phyloP scores from a whole-genome alignment of 2,113 vertebrate genomes.

The Columbina picui region DNA sequence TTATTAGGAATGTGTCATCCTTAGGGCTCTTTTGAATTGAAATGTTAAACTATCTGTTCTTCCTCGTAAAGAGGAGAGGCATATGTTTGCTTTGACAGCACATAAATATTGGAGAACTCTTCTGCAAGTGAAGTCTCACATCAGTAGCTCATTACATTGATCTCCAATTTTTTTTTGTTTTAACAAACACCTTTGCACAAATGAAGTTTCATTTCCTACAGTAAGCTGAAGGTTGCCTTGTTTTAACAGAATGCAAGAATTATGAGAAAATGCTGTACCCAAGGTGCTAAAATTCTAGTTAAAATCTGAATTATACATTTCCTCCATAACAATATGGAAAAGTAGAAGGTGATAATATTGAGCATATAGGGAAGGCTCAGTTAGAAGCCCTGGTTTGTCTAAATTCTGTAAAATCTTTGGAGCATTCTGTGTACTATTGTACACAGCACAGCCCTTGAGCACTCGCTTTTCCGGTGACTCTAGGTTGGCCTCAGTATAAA shows the following conservation, averaged over 20 bases:
- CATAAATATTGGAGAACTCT: not conserved
- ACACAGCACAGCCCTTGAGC: not conserved
- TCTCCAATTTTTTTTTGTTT: not conserved
- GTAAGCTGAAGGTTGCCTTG: not conserved
- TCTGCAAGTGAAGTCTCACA: not conserved
- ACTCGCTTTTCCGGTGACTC: not conserved
- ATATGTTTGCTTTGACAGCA: not conserved
- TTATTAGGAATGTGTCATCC: not conserved
- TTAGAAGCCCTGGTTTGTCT: not conserved
- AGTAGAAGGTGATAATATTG: not conserved
- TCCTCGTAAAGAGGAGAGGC: not conserved
- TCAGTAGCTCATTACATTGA: not conserved
- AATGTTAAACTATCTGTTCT: not conserved
- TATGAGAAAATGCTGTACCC: not conserved
- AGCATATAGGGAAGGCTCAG: not conserved
- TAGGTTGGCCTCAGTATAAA: not conserved
- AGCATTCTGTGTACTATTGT: accelerated
- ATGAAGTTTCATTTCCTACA: not conserved
- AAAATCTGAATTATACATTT: not conserved
- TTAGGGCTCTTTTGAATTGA: not conserved
- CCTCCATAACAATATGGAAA: not conserved
- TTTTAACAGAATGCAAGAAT: not conserved
- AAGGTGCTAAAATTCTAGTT: not conserved
- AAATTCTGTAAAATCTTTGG: not conserved
- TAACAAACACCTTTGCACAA: not conserved